A percentile compares a stretch with the other conserved stretches of the same genome.
These are phyloP conservation scores for Cyanocitta stelleri DNA, from an alignment of 2,113 vertebrate genomes.

Conservation along the genomic window DNA sequence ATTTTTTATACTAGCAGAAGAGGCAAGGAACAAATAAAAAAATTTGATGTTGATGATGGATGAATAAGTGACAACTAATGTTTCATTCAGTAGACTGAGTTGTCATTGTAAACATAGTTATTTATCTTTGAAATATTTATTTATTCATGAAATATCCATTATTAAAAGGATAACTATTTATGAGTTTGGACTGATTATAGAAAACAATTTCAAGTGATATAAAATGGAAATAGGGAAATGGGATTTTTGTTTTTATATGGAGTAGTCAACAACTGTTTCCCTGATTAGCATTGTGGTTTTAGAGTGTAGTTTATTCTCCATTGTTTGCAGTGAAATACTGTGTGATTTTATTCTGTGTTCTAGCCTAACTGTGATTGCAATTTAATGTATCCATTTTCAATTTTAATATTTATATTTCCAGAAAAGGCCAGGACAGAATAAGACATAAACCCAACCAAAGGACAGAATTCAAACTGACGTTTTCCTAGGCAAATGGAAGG, in stretches of 20 bases:
- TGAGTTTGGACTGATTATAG: not conserved
- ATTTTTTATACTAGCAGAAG: not conserved
- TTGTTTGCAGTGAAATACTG: not conserved
- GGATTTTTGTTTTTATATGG: not conserved
- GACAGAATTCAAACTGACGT: not conserved
- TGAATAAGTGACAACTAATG: not conserved
- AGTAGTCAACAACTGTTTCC: not conserved
- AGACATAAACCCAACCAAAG: not conserved
- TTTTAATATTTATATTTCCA: not conserved
- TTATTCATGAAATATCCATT: conserved; percentile 3
- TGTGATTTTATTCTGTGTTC: not conserved
- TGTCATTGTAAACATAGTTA: not conserved
- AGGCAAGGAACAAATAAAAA: not conserved
- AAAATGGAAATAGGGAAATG: not conserved
- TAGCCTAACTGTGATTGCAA: not conserved
- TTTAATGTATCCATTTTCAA: not conserved
- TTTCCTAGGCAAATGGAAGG: not conserved
- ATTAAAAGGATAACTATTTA: not conserved
- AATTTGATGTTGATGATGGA: not conserved
- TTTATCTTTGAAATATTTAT: conserved; percentile 12
- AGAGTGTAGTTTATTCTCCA: not conserved
- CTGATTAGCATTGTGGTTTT: not conserved
- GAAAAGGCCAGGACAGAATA: not conserved
- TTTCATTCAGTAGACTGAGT: not conserved
- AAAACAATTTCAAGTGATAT: not conserved